Conservation (phyloP, 2,888 invertebrate species). For the Diogma glabrata region DNA sequence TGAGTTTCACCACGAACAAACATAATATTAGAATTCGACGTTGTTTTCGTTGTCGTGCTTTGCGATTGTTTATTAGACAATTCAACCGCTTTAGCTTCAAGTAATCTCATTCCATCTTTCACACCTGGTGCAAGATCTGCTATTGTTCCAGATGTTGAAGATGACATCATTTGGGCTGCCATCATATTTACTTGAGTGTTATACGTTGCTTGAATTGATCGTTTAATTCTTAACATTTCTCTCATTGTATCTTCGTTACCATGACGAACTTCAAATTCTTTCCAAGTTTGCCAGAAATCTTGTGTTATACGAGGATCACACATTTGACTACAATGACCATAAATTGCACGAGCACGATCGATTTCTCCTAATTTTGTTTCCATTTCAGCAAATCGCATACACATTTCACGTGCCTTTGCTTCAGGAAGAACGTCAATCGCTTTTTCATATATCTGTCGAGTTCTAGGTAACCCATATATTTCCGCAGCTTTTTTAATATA, state of each 20-base stretch:
- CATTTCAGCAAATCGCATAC: conserved; percentile 91
- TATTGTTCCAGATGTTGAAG: conserved; percentile 54
- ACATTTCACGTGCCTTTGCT: conserved; percentile 89
- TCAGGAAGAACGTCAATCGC: conserved; percentile 91
- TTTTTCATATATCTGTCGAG: conserved; percentile 94
- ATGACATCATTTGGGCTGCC: conserved; percentile 93
- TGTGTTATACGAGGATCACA: conserved; percentile 95
- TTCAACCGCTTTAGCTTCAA: conserved; percentile 73
- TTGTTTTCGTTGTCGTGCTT: background rate
- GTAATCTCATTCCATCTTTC: conserved; percentile 77
- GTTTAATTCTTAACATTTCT: conserved; percentile 95
- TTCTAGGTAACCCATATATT: conserved; percentile 94
- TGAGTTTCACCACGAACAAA: conserved; percentile 84
- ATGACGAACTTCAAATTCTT: conserved; percentile 97
- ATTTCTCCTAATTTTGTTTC: conserved; percentile 98
- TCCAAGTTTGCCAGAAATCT: conserved; percentile 98
- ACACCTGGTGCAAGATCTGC: conserved; percentile 63
- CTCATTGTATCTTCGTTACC: conserved; percentile 99
- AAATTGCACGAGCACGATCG: conserved; percentile 92
- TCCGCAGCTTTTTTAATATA: conserved; percentile 97
- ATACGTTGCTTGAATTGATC: conserved; percentile 95
- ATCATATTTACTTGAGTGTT: conserved; percentile 99
- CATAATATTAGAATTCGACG: conserved; percentile 49
- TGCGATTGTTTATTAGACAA: conserved; percentile 25
- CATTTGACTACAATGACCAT: conserved; percentile 96